A percentile compares a stretch with the other conserved stretches of the same genome.
These are phyloP conservation scores for Chelidonichthys spinosus DNA, from an alignment of 2,797 vertebrate genomes.

Conservation along the genomic window DNA sequence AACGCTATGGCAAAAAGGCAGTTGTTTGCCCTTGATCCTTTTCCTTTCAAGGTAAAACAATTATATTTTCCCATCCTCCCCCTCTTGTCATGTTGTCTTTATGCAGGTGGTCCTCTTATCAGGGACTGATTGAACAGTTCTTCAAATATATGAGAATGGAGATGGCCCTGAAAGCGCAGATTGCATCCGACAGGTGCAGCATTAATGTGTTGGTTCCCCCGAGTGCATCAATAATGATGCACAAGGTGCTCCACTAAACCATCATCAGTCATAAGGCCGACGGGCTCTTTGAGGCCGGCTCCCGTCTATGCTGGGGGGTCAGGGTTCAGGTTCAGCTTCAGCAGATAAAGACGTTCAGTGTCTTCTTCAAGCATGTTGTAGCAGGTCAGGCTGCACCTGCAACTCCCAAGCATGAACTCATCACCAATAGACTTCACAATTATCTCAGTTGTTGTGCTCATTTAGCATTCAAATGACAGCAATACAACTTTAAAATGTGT, in stretches of 20 bases:
- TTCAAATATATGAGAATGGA: conserved; percentile 25
- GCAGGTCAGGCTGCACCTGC: background rate
- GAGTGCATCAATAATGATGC: conserved; percentile 16
- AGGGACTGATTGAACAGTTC: conserved; percentile 32
- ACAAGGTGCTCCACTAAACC: conserved; percentile 9
- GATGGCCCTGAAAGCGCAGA: conserved; percentile 24
- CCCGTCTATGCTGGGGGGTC: background rate
- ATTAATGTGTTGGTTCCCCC: background rate
- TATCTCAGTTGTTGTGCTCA: background rate
- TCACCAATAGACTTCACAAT: background rate
- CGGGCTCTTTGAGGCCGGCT: background rate
- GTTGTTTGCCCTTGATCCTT: conserved; percentile 48
- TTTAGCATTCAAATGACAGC: background rate
- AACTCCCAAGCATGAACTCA: background rate
- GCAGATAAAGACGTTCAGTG: background rate
- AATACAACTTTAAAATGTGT: background rate
- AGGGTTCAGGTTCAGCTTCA: conserved; percentile 3
- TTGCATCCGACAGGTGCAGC: conserved; percentile 25
- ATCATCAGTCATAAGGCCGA: conserved; percentile 34
- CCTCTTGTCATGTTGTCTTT: conserved; percentile 24
- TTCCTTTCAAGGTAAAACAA: conserved; percentile 42
- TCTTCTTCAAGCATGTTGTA: background rate
- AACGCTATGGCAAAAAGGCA: background rate
- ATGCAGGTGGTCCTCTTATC: conserved; percentile 24
- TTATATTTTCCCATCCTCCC: background rate